Conservation (phyloP, 2,888 invertebrate species). For the Scaptodrosophila latifasciaeformis region DNA sequence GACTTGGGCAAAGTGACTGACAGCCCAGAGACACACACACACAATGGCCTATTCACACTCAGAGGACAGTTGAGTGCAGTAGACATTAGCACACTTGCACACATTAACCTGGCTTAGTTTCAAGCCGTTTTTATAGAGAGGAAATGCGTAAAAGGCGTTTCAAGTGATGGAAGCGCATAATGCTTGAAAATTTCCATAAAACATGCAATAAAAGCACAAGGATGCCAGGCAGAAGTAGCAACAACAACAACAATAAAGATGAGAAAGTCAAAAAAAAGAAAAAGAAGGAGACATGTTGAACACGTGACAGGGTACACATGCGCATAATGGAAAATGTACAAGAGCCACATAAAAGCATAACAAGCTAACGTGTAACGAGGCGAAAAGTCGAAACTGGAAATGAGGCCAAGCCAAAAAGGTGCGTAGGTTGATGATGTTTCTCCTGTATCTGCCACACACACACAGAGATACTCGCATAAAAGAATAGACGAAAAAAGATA, state of each 20-base stretch:
- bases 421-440: background rate
- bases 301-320: constrained; percentile 8
- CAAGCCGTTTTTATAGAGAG: background rate
- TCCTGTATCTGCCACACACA: too few relatives aligned
- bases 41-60: background rate
- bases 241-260: constrained; percentile 23
- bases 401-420: constrained; percentile 38
- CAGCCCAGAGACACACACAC: constrained; percentile 14
- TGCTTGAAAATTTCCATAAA: constrained; percentile 63
- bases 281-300: background rate
- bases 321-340: constrained; percentile 43
- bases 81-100: too few relatives aligned
- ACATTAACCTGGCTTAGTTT: constrained; percentile 1
- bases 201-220: constrained; percentile 64
- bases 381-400: constrained; percentile 44
- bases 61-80: background rate
- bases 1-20: constrained; percentile 42
- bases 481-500: too few relatives aligned
- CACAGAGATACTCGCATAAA: too few relatives aligned
- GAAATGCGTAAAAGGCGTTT: constrained; percentile 57
- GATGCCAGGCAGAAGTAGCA: constrained; percentile 15
- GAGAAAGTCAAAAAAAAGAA: background rate
- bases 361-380: constrained; percentile 49
- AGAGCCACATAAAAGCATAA: constrained; percentile 47
- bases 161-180: constrained; percentile 56